Base-by-base conservation (phyloP, 2,113 vertebrate species). In the Tachycineta bicolor region DNA sequence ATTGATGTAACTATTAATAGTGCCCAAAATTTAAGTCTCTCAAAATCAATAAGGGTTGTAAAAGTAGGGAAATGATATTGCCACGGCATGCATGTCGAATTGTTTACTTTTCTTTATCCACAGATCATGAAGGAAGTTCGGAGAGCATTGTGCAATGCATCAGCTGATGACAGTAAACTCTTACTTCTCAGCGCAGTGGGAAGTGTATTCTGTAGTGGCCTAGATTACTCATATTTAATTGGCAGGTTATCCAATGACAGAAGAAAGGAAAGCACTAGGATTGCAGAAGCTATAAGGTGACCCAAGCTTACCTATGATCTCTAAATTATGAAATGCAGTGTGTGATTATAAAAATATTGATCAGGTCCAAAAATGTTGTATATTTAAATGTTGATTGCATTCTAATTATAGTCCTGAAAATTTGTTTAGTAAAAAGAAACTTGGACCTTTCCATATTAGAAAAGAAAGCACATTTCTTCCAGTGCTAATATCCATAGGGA, bases 121-220 rank as follows among this genome's bases (percentile, higher is more conserved):
- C 98, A 99, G 99, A 99, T 99, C 95, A 99, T 99, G 99, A 99
- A 99, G 97, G 99, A 99, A 97, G 98, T 99, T 77, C 99, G 98
- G 96, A 97, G 99, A 77, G 99, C 99, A 11, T 98, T 99, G 95
- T 98, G 98, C 90, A 99, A 99, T 21, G 99, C 99, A 5, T 99
- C 99, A 55, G 97, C 98, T 0, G 99, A 99, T 29, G 99, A 99
- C 98, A 99, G 99, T 97, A 99, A 99, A 92, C 97, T 99, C 44
- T 97, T 99, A 81, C 98, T 99, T 58, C 98, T 99, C 95, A 99
- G 99, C 44, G 99, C 99, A 0, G 99, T 99, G 87, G 99, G 99
- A 80, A 99, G 98, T 6, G 98, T 99, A 68, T 99, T 99, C 98
- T 99, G 99, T 97, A 99, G 99, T 6, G 99, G 99, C 82, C 98